Conservation (phyloP, 2,888 invertebrate genomes). For the Exephanes ischioxanthus region DNA sequence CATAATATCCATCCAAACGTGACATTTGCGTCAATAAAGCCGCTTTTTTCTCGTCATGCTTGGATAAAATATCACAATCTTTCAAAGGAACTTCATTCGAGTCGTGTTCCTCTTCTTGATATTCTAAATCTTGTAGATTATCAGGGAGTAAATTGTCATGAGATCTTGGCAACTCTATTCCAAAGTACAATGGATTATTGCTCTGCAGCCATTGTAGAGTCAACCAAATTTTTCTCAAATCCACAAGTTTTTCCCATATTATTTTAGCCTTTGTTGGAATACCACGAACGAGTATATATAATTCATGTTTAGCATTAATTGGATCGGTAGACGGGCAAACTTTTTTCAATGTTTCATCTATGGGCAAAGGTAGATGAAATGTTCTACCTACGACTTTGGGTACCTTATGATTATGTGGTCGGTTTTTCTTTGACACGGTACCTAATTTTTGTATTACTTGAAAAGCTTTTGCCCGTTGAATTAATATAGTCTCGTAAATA, state of each 20-base stretch:
- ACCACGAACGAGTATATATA: conserved; percentile 77
- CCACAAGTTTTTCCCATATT: conserved; percentile 76
- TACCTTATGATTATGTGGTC: conserved; percentile 74
- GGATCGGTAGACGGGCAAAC: conserved; percentile 74
- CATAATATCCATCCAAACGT: conserved; percentile 51
- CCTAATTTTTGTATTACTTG: conserved; percentile 76
- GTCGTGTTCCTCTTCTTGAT: conserved; percentile 11
- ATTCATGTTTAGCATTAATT: conserved; percentile 74
- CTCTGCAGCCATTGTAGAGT: conserved; percentile 76
- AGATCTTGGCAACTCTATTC: conserved; percentile 72
- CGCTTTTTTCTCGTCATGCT: neutral
- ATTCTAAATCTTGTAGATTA: conserved; percentile 6
- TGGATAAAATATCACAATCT: neutral
- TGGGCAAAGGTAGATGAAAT: conserved; percentile 75
- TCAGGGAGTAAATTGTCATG: conserved; percentile 37
- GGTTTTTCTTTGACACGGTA: conserved; percentile 76
- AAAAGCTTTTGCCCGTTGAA: conserved; percentile 80
- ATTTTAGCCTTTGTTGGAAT: conserved; percentile 75
- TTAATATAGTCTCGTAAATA: conserved; percentile 74
- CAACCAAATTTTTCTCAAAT: conserved; percentile 75
- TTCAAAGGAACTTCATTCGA: neutral
- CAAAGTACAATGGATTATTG: conserved; percentile 73
- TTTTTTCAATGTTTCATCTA: conserved; percentile 79
- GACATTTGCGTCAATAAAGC: conserved; percentile 55
- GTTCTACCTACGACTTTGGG: conserved; percentile 73